These are phyloP conservation scores for Antigone vipio DNA, from an alignment of 2,113 vertebrate genomes.

Conservation along the genomic window DNA sequence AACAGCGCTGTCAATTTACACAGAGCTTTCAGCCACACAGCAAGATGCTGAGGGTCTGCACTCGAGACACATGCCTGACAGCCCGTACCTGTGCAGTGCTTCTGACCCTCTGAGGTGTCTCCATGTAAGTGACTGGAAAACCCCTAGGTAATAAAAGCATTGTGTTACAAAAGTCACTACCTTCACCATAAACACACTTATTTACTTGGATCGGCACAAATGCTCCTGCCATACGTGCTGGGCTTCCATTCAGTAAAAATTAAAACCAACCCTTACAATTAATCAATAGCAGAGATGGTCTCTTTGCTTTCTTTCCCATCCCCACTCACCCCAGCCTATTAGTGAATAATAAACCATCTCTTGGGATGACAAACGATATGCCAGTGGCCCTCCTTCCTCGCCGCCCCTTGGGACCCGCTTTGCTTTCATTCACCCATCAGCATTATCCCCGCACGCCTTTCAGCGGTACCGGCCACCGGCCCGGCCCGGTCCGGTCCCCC, in stretches of 20 bases:
- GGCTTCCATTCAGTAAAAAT: not conserved
- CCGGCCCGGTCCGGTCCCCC: too few species aligned
- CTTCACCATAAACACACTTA: not conserved
- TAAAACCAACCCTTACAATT: not conserved
- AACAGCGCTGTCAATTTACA: not conserved
- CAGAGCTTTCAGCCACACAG: not conserved
- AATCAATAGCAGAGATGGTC: not conserved
- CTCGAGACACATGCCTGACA: not conserved
- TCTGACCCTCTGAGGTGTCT: not conserved
- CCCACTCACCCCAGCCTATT: not conserved
- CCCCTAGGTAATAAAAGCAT: rapidly evolving
- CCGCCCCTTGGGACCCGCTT: not conserved
- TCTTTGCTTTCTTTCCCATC: not conserved
- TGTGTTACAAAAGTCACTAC: not conserved
- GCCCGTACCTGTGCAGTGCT: not conserved
- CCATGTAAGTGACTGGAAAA: not conserved
- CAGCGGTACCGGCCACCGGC: not conserved
- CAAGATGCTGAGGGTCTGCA: not conserved
- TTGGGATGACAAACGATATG: not conserved
- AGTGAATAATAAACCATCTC: not conserved
- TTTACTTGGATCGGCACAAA: not conserved
- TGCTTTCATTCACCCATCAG: rapidly evolving
- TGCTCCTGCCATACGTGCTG: not conserved
- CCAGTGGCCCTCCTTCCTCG: not conserved
- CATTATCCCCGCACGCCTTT: not conserved